Percentiles rank a stretch among this genome's conserved stretches.
These are phyloP conservation scores for Allacma fusca DNA, from an alignment of 2,888 invertebrate species.

Conservation along the genomic window DNA sequence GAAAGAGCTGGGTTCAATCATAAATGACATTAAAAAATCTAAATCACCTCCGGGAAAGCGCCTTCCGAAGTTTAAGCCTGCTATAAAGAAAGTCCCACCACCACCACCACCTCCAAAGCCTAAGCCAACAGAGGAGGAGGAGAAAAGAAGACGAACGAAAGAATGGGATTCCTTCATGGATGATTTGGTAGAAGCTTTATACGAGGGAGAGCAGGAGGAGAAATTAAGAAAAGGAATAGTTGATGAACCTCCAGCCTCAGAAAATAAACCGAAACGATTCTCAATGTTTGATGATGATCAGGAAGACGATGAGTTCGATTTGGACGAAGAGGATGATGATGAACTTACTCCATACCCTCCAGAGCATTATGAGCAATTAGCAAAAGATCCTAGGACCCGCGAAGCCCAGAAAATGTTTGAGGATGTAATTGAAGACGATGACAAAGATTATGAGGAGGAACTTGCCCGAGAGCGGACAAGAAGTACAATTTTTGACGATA, in stretches of 20 bases:
- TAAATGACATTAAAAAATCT: slow-evolving; percentile 28
- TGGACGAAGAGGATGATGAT: slow-evolving; percentile 14
- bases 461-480: neutral
- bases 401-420: neutral
- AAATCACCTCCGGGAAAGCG: neutral
- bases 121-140: neutral
- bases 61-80: slow-evolving; percentile 8
- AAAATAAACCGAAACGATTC: neutral
- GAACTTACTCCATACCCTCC: neutral
- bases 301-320: neutral
- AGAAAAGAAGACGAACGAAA: neutral
- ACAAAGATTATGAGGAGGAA: neutral
- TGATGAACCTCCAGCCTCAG: neutral
- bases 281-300: neutral
- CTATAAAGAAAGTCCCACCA: neutral
- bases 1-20: slow-evolving; percentile 27
- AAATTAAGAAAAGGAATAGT: neutral
- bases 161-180: slow-evolving; percentile 10
- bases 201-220: neutral
- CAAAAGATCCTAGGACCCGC: neutral
- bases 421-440: neutral
- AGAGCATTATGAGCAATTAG: neutral
- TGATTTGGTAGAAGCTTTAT: neutral
- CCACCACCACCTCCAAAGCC: neutral
- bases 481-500: neutral